Base-by-base conservation (phyloP, 1,140 invertebrate species). In the Dreissena polymorpha region DNA sequence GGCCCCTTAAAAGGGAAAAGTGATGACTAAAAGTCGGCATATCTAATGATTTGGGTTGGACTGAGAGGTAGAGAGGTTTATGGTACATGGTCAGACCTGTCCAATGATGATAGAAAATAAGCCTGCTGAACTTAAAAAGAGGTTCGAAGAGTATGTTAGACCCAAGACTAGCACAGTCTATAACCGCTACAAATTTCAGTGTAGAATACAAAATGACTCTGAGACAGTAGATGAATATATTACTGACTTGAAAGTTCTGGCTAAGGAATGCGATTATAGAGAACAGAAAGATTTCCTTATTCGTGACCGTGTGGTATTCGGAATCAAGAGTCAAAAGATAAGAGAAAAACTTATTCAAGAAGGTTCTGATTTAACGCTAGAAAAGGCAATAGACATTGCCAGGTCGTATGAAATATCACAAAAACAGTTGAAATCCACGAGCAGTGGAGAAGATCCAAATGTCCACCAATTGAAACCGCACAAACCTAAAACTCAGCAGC, bases 331-430 rank as follows among this genome's bases (percentile, higher is more conserved):
- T 16, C 21, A 25, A 16, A 68, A 68, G 3, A 68, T 68, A 39
- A 39, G 29, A 68, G 65, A 39, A 27, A n/a, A 25, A 25, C 25
- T 68, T 1, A 39, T 23, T 68, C 21, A 39, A 68, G 65, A 39
- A 16, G 65, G 29, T 68, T 25, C 21, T 16, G 65, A 25, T 25
- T 39, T 68, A 25, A 68, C 18, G 14, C 25, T 68, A 16, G 65
- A 72, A 51, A 72, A 50, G 49, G 70, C 70, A n/a, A n/a, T 72
- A 49, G 25, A 72, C 29, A 49, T 50, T 3, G 7, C 27, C 39
- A 72, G 70, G 50, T 50, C 70, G 12, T 72, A 6, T 51, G 70
- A 72, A 72, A 72, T 72, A n/a, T 72, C 70, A 72, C 70, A 53
- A 51, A 72, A 53, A 72, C 70, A 72, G 39, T 51, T 72, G 70